Conservation (phyloP, 2,888 invertebrate species). For the Coelopa pilipes region DNA sequence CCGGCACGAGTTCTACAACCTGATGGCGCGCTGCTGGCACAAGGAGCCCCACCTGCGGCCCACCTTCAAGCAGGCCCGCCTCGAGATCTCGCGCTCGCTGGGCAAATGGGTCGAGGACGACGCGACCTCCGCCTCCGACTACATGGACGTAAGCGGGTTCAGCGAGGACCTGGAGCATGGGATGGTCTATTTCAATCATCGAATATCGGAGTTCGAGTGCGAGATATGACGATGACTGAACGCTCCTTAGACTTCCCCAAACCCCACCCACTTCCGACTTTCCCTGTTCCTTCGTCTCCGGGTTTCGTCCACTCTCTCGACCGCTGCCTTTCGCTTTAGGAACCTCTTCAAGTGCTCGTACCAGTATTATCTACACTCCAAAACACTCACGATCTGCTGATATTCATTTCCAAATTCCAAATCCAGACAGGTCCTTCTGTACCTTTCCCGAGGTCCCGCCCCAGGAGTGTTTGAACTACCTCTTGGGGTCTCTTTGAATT, state of each 20-base stretch:
- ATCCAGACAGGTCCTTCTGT: neutral
- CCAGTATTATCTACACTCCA: slow-evolving; percentile 48
- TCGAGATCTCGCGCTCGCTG: slow-evolving; percentile 63
- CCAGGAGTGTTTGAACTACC: too few relatives aligned
- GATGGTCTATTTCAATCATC: slow-evolving; percentile 67
- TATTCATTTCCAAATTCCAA: too few relatives aligned
- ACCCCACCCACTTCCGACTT: neutral
- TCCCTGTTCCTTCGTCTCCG: neutral
- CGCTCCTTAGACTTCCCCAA: slow-evolving; percentile 33
- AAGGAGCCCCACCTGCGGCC: slow-evolving; percentile 80
- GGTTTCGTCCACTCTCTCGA: neutral
- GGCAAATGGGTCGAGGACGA: slow-evolving; percentile 67
- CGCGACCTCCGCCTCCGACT: slow-evolving; percentile 62
- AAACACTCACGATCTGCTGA: neutral
- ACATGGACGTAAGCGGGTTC: slow-evolving; percentile 67
- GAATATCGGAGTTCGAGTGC: slow-evolving; percentile 75
- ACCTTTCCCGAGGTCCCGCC: neutral
- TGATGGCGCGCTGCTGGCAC: slow-evolving; percentile 75
- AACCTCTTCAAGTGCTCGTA: slow-evolving; percentile 44
- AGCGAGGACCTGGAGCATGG: slow-evolving; percentile 67
- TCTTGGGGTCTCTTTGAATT: neutral
- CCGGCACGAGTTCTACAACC: slow-evolving; percentile 75
- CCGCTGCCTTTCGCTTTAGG: neutral
- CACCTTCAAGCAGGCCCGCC: slow-evolving; percentile 73
- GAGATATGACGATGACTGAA: slow-evolving; percentile 69